phyloP scores from a whole-genome alignment of 2,113 vertebrate species.

The Raja brachyura region DNA sequence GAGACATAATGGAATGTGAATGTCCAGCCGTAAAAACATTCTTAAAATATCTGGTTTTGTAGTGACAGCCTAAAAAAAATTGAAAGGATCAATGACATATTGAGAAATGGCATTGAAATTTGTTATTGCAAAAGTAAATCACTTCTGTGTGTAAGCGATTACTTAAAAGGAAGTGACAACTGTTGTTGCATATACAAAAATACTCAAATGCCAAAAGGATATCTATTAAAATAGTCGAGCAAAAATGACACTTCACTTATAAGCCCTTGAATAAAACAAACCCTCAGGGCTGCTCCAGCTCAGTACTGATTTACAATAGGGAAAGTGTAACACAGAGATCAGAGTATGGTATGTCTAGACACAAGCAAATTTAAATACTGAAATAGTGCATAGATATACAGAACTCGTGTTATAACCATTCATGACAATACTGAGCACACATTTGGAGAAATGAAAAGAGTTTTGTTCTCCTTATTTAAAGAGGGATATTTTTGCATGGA shows the following conservation, averaged over 20 bases:
- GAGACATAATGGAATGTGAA: not conserved
- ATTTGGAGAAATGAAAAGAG: no score
- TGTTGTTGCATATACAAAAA: no score
- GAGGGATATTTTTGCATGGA: no score
- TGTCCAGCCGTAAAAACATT: not conserved
- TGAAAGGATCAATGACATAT: not conserved
- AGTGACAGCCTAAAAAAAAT: not conserved
- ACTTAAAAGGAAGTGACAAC: not conserved
- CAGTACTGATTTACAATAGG: no score
- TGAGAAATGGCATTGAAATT: not conserved
- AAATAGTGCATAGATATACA: no score
- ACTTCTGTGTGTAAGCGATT: not conserved
- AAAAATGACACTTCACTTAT: not conserved
- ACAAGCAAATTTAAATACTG: no score
- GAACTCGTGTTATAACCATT: no score
- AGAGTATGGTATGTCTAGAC: not conserved
- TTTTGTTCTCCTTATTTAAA: no score
- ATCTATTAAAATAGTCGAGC: not conserved
- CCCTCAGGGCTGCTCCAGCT: not conserved
- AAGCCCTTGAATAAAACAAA: not conserved
- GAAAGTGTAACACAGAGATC: no score
- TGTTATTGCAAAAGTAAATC: not conserved
- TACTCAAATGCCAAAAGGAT: not conserved
- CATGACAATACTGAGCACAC: no score
- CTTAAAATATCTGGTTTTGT: not conserved